Evolutionary conservation across 2,113 vertebrate genomes (phyloP), one percentile per base, ranked within the genome.

Genomic region (Podarcis raffonei): DNA sequence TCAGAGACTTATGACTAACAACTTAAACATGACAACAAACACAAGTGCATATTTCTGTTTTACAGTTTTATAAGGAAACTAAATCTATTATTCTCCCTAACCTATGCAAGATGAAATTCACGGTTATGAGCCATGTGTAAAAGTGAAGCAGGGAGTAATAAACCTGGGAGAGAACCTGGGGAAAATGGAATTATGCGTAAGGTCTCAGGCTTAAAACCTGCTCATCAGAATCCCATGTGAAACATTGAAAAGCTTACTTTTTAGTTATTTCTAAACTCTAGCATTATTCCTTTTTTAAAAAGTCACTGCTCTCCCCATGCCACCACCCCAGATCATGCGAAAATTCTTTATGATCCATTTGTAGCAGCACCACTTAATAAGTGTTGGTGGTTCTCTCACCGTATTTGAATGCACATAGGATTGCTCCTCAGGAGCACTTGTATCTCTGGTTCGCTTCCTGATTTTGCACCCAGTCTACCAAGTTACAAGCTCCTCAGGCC

Each of bases 61-160:
- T 86, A 88, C 65, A 90, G 80, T 93, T 94, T 94, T 89, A 90
- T 83, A 92, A 87, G 79, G 39, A 37, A 93, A 91, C 37, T 86
- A 82, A 92, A 94, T 92, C 92, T 94, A 80, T 48, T 92, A 90
- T 53, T 53, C 48, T 89, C 5, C 66, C 65, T 92, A 91, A 93
- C 89, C 23, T 91, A 90, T 87, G 37, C 5, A 91, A 90, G 84
- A 93, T 82, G 39, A 89, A 88, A 91, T 93, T 87, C 18, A 79
- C 87, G 37, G 84, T 94, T 93, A 92, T 90, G 80, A 86, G 39
- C 25, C 25, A 82, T 35, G n/a, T 79, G 90, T 81, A 89, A 90
- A 92, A 92, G 53, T 18, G 18, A 89, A 84, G 8, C 30, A 30
- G 85, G 59, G 85, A 89, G 72, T 32, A 78, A 84, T 89, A 39